These are phyloP conservation scores for Xyrichtys novacula DNA, from an alignment of 2,797 vertebrate species.

Conservation along the genomic window DNA sequence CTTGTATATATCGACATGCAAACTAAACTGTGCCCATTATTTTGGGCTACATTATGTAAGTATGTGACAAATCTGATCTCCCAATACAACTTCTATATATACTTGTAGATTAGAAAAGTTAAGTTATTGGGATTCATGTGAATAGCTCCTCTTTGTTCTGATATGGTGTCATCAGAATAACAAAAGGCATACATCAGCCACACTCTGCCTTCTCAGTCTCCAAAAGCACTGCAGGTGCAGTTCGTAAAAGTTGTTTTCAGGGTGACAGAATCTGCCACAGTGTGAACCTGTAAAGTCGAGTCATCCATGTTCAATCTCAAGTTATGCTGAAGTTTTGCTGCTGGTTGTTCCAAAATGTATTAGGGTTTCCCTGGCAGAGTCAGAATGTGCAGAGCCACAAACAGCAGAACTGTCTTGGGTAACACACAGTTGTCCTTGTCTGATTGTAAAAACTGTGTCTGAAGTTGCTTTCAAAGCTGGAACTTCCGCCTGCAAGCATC, in stretches of 20 bases:
- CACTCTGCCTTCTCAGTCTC: background rate
- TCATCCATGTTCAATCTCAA: background rate
- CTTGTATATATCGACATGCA: background rate
- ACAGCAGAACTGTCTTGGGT: conserved; percentile 5
- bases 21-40: background rate
- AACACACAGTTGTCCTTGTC: background rate
- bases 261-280: background rate
- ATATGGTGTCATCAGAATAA: background rate
- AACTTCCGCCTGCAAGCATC: conserved; percentile 97
- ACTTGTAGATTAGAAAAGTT: background rate
- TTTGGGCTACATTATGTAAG: background rate
- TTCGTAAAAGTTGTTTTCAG: background rate
- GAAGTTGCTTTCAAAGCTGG: conserved; percentile 85
- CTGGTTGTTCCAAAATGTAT: conserved; percentile 2
- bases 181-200: background rate
- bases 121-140: background rate
- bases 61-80: background rate
- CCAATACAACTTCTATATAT: background rate
- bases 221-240: background rate
- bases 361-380: conserved; percentile 9
- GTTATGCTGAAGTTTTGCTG: background rate
- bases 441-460: background rate
- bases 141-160: background rate
- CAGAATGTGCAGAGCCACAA: conserved; percentile 38
- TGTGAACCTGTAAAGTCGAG: background rate